A percentile compares a stretch with the other conserved stretches of the same genome.
These are phyloP conservation scores for Papilio aristodemus DNA, from an alignment of 1,140 invertebrate genomes.

Conservation along the genomic window DNA sequence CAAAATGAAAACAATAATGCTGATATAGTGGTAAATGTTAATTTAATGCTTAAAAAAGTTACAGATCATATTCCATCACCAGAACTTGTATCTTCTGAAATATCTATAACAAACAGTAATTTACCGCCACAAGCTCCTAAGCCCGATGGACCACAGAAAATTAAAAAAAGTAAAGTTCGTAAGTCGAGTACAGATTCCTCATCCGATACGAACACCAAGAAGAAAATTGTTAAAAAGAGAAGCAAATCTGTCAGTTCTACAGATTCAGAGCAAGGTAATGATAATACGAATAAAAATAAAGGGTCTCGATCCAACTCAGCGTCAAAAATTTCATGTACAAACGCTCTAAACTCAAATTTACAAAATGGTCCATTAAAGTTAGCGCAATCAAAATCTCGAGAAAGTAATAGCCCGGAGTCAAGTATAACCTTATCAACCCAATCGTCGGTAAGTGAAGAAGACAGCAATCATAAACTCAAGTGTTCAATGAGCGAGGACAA, in stretches of 20 bases:
- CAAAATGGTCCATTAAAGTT: conserved; percentile 55
- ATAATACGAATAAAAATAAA: conserved; percentile 56
- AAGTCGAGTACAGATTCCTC: conserved; percentile 70
- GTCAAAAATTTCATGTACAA: conserved; percentile 57
- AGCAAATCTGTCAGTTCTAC: conserved; percentile 81
- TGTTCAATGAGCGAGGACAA: conserved; percentile 81
- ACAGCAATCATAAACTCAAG: conserved; percentile 67
- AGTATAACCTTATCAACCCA: conserved; percentile 70
- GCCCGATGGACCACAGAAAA: conserved; percentile 71
- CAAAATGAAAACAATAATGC: conserved; percentile 59
- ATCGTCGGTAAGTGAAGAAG: conserved; percentile 77
- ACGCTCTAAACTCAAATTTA: conserved; percentile 49
- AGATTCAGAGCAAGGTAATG: conserved; percentile 75
- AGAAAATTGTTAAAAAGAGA: conserved; percentile 69
- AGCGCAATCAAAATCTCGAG: conserved; percentile 73
- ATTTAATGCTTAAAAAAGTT: conserved; percentile 67
- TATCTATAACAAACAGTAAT: conserved; percentile 69
- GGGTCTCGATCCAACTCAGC: conserved; percentile 40
- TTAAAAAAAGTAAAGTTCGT: conserved; percentile 70
- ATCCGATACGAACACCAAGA: conserved; percentile 72
- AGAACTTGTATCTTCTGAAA: conserved; percentile 66
- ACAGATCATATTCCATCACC: conserved; percentile 51
- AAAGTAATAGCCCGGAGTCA: conserved; percentile 78
- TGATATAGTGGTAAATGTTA: conserved; percentile 71
- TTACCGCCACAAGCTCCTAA: conserved; percentile 83